Percentiles rank a stretch among this genome's conserved stretches.
These are phyloP conservation scores for Coracias cyanogaster DNA, from an alignment of 2,797 vertebrate species.

Conservation along the genomic window DNA sequence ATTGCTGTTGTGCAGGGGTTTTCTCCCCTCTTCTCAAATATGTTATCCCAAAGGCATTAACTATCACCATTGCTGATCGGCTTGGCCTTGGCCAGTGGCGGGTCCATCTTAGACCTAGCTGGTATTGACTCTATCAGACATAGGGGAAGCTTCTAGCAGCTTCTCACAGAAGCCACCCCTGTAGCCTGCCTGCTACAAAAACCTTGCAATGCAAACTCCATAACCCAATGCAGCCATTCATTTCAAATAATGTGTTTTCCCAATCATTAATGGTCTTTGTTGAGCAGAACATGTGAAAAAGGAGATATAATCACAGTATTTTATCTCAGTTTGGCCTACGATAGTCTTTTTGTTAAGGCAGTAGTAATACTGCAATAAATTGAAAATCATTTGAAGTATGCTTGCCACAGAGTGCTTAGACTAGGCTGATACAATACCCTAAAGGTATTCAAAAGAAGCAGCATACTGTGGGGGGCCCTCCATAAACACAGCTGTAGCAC, in stretches of 20 bases:
- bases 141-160: not conserved
- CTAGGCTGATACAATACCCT: not conserved
- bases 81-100: not conserved
- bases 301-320: not conserved
- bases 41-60: not conserved
- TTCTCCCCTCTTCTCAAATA: not conserved
- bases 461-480: not conserved
- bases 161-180: not conserved
- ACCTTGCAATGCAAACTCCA: not conserved
- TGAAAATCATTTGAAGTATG: not conserved
- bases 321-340: not conserved
- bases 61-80: not conserved
- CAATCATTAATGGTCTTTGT: not conserved
- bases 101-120: not conserved
- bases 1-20: not conserved
- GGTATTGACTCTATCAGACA: not conserved
- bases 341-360: not conserved
- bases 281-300: not conserved
- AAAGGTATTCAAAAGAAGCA: constrained; percentile 16
- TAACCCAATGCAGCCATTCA: not conserved
- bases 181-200: not conserved
- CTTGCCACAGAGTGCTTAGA: not conserved
- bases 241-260: not conserved
- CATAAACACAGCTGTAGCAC: constrained; percentile 17
- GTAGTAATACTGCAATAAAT: not conserved